Evolutionary conservation across 1,140 invertebrate species (phyloP).

Genomic region (Spodoptera litura): DNA sequence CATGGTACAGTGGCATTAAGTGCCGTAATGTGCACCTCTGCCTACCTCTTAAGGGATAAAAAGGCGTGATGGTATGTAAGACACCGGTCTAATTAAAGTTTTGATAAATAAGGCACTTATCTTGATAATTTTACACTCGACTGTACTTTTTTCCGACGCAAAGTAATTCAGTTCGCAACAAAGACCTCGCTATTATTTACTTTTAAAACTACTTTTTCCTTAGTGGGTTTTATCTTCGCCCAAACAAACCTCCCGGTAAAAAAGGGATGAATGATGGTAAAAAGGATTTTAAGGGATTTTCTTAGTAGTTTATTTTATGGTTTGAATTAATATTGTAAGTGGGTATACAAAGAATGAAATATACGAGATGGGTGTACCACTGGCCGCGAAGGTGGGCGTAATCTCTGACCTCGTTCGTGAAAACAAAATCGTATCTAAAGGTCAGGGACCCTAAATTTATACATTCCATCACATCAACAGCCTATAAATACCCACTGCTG

Average conservation of each 20-base stretch:
- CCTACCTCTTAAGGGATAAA: too few species aligned
- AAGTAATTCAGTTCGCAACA: constrained; percentile 9
- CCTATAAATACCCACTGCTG: too few species aligned
- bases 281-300: not conserved
- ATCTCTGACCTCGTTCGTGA: too few species aligned
- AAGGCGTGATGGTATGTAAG: too few species aligned
- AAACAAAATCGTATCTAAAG: too few species aligned
- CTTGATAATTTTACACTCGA: not conserved
- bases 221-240: constrained; percentile 15
- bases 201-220: constrained; percentile 21
- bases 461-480: too few species aligned
- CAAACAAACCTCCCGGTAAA: constrained; percentile 15
- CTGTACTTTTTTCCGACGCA: not conserved
- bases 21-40: too few species aligned
- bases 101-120: too few species aligned
- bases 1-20: too few species aligned
- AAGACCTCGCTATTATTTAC: constrained; percentile 18
- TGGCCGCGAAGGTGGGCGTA: too few species aligned
- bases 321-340: not conserved
- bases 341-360: not conserved
- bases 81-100: too few species aligned
- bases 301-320: not conserved
- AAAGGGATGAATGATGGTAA: constrained; percentile 36
- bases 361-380: not conserved
- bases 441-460: too few species aligned